Base-by-base conservation (phyloP, 2,888 invertebrate species). In the Macrostomum cliftonense region DNA sequence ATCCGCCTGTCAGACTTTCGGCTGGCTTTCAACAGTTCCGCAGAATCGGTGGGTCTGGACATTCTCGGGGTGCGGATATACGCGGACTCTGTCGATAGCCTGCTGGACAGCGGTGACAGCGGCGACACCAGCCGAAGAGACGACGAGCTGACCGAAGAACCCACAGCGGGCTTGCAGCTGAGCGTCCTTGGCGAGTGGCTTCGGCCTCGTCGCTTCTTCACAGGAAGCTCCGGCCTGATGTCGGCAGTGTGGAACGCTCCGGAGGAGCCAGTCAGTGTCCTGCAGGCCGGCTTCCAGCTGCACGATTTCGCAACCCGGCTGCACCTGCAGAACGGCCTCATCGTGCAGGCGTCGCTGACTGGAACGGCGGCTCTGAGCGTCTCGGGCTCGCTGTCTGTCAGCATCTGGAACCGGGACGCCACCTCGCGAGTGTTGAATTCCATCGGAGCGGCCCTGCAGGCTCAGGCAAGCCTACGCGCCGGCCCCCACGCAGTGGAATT, bases 171-270 rank as follows among this genome's bases (percentile, higher is more conserved):
- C 39, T 79, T 86, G 78, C 80, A 83, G 61, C 73, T 86, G 7
- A 76, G 78, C 1, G 74, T 85, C 2, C 72, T 82, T 55, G 83
- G 79, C 7, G 78, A 80, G 0, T 77, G 80, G 46, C 71, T 84
- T 28, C 72, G 84, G 40, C 84, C 85, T 0, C 79, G 83, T 53
- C 75, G 80, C 1, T 85, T 86, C 64, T 86, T 86, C 68, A 75
- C 74, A 7, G 82, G 84, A 0, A 80, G 82, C 60, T 77, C 80
- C 0, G 83, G 84, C 57, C 72, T 86, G 1, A 83, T 86, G 83
- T 79, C 82, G 0, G 83, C 84, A 59, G 79, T 84, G 0, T 86
- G 83, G 83, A 79, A 82, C 28, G 85, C 84, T 1, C 82, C 82
- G 0, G 83, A 80, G 1, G 82, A 83, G 0, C 51, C 50, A 7